phyloP scores from a whole-genome alignment of 2,113 vertebrate species.

The Larimichthys polyactis region DNA sequence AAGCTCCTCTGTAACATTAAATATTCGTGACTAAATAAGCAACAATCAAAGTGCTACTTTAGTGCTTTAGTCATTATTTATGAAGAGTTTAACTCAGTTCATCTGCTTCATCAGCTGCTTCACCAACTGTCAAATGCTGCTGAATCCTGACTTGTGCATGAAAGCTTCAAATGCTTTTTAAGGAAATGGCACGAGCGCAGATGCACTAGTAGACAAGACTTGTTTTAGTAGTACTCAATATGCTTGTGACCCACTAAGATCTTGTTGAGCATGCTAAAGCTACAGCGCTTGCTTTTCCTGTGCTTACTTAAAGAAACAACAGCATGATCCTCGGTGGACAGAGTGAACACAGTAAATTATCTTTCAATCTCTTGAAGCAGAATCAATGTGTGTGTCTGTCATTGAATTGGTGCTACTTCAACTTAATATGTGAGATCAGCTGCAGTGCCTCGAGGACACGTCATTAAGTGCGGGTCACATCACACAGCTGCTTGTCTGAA shows the following conservation, averaged over 20 bases:
- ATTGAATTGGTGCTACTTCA: constrained; percentile 24
- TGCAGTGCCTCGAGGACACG: constrained; percentile 4
- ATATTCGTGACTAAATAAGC: not conserved
- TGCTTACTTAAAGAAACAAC: constrained; percentile 4
- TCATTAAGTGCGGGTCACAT: constrained; percentile 34
- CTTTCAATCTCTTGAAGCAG: constrained; percentile 5
- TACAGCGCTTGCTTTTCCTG: not conserved
- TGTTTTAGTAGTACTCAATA: not conserved
- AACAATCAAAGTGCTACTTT: not conserved
- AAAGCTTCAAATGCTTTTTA: no score
- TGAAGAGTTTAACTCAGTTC: not conserved
- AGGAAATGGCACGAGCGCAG: not conserved
- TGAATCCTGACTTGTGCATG: not conserved
- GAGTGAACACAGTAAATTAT: constrained; percentile 6
- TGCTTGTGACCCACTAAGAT: not conserved
- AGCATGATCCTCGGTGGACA: not conserved
- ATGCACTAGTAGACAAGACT: not conserved
- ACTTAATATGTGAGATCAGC: constrained; percentile 43
- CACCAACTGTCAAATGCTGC: not conserved
- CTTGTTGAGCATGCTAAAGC: not conserved
- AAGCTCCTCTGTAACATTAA: not conserved
- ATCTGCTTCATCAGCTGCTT: not conserved
- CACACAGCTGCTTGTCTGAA: constrained; percentile 29
- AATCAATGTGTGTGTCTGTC: constrained; percentile 29
- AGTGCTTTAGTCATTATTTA: not conserved